Conservation (phyloP, 2,797 vertebrate species). For the Sparidentex hasta region DNA sequence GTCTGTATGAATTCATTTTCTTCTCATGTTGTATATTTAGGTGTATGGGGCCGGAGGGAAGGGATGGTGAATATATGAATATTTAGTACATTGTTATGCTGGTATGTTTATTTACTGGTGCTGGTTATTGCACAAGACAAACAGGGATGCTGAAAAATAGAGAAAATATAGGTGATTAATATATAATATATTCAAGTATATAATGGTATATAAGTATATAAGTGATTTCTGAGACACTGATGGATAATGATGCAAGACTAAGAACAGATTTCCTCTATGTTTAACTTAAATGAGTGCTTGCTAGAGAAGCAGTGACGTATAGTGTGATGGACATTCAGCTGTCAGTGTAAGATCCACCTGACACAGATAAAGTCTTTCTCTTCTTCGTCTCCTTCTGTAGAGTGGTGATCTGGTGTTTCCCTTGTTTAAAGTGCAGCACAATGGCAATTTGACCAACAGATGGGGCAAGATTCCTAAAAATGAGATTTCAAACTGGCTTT, state of each 20-base stretch:
- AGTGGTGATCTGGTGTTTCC: not conserved
- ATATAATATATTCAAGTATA: too few relatives aligned
- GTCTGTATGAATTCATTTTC: too few relatives aligned
- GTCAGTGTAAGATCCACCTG: not conserved
- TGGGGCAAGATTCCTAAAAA: slow-evolving; percentile 37
- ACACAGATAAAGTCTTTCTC: not conserved
- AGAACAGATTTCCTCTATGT: not conserved
- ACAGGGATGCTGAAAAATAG: too few relatives aligned
- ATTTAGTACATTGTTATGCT: too few relatives aligned
- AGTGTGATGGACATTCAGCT: not conserved
- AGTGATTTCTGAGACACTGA: not conserved
- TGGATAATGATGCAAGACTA: slow-evolving; percentile 1
- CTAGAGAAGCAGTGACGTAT: not conserved
- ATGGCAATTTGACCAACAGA: slow-evolving; percentile 52
- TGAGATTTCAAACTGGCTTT: not conserved
- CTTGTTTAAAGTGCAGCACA: not conserved
- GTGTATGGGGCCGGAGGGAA: too few relatives aligned
- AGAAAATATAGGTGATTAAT: too few relatives aligned
- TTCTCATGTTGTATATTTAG: too few relatives aligned
- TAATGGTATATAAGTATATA: too few relatives aligned
- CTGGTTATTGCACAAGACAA: too few relatives aligned
- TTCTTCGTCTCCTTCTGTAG: not conserved
- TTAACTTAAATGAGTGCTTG: not conserved
- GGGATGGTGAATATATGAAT: too few relatives aligned
- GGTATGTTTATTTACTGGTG: too few relatives aligned